Base-by-base conservation (phyloP, 2,113 vertebrate species). In the Hiodon alosoides region DNA sequence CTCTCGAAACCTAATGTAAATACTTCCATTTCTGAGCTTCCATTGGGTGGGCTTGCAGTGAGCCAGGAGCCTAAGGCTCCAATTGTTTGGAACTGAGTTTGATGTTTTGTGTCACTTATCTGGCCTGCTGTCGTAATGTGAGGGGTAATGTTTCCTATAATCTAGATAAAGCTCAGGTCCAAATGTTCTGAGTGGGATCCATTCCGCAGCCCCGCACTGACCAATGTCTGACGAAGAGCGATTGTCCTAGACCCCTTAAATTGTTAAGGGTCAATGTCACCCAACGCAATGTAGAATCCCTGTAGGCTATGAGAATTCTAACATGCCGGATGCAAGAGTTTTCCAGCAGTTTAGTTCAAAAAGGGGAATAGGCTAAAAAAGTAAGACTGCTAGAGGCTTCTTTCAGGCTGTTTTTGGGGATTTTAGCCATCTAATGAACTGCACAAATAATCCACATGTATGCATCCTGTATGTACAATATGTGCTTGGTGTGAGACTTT, bases 1-100 rank as follows among this genome's bases (percentile, higher is more conserved):
- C 57, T 74, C 7, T 71, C 77, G 78, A 81, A 78, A 46, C 60
- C 73, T 82, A 83, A 81, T 64, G 78, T 81, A 83, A 83, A 80
- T 74, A 77, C 74, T 72, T 74, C 82, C 65, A 51, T 60, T 70
- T 80, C 85, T 67, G 7, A 75, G 67, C 53, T 81, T 61, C 55
- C 73, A 75, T 84, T 89, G 84, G 83, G 84, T 87, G 85, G 86
- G 82, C 85, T 81, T 76, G 73, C 75, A 75, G 78, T 71, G 76
- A 68, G 58, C 76, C 64, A 71, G 68, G 62, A 61, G 60, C 81
- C 81, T 62, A 69, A 79, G 79, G 81, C 85, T 84, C 47, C 9
- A 87, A 90, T 87, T 87, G 75, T 88, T 77, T 88, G 86, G 83
- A 74, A 78, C 46, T 17, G 62, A 74, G 57, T 82, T 73, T 82